phyloP scores from a whole-genome alignment of 2,797 vertebrate genomes.

The Coreius guichenoti region DNA sequence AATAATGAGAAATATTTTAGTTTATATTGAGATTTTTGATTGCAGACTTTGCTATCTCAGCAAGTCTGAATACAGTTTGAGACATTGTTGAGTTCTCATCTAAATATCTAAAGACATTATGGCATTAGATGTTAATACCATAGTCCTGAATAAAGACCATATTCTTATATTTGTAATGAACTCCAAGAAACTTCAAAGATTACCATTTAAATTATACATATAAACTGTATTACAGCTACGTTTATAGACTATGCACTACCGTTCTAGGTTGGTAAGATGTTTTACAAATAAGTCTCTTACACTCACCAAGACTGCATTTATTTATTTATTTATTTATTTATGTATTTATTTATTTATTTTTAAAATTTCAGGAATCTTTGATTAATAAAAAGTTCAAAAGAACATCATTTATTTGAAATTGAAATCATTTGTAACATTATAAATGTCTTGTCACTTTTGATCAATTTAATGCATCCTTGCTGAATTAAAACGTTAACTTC shows the following conservation, averaged over 20 bases:
- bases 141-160: background rate
- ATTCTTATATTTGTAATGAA: background rate
- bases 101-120: background rate
- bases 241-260: no score
- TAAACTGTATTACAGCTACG: no score
- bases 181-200: no score
- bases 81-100: background rate
- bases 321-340: no score
- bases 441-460: background rate
- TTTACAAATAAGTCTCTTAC: no score
- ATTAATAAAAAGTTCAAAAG: background rate
- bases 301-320: no score
- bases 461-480: background rate
- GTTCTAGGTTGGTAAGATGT: no score
- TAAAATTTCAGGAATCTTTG: no score
- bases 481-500: background rate
- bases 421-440: background rate
- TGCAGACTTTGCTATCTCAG: background rate
- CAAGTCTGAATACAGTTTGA: background rate
- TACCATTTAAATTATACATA: no score
- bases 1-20: background rate
- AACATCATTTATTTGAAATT: background rate
- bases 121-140: background rate
- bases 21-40: background rate
- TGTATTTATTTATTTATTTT: no score